Evolutionary conservation across 2,888 invertebrate genomes (phyloP).

Genomic region (Caenorhabditis wallacei): DNA sequence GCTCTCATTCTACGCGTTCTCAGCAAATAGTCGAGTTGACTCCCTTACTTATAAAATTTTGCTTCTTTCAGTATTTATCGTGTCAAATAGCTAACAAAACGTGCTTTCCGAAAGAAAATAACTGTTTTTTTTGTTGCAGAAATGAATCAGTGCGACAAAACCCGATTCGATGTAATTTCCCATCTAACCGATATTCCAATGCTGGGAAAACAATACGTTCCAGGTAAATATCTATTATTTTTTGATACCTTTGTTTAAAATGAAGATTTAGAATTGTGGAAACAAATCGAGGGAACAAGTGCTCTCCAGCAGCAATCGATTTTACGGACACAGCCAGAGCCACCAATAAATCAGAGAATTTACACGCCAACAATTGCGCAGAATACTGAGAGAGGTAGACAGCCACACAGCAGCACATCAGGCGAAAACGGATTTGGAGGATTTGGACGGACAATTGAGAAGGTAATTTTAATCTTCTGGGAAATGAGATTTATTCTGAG

Average conservation of each 20-base stretch:
- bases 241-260: background rate
- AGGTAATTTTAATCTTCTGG: conserved; percentile 30
- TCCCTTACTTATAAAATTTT: conserved; percentile 17
- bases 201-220: conserved; percentile 60
- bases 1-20: conserved; percentile 25
- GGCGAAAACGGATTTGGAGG: conserved; percentile 2
- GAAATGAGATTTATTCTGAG: no score
- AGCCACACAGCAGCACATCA: conserved; percentile 13
- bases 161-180: conserved; percentile 38
- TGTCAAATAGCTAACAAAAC: conserved; percentile 10
- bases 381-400: conserved; percentile 1
- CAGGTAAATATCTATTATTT: conserved; percentile 42
- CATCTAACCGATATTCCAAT: conserved; percentile 62
- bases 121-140: no score
- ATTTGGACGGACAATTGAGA: conserved; percentile 21
- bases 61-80: conserved; percentile 33
- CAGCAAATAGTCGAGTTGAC: conserved; percentile 57
- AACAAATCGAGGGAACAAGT: conserved; percentile 21
- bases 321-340: background rate
- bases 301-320: background rate
- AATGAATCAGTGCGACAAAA: conserved; percentile 23
- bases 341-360: conserved; percentile 25
- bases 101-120: background rate
- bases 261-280: conserved; percentile 30
- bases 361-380: conserved; percentile 22